phyloP scores from a whole-genome alignment of 2,888 invertebrate genomes.

The Adineta ricciae region DNA sequence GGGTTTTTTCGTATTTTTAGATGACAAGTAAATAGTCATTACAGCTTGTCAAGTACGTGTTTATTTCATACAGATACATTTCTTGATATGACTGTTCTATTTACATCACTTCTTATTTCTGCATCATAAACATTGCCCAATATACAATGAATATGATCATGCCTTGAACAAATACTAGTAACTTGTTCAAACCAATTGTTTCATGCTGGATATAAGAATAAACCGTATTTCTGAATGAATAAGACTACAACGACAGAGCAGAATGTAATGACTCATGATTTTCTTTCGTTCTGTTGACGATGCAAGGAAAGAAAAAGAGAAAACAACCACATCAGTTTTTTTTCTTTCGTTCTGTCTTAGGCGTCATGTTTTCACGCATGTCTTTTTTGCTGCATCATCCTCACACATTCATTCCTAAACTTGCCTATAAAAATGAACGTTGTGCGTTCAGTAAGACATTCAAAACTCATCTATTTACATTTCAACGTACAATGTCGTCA shows the following conservation, averaged over 20 bases:
- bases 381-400: not conserved
- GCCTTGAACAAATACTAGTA: too few relatives aligned
- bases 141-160: too few relatives aligned
- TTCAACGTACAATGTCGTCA: not conserved
- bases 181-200: too few relatives aligned
- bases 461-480: not conserved
- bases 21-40: too few relatives aligned
- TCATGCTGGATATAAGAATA: too few relatives aligned
- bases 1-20: too few relatives aligned
- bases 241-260: not conserved
- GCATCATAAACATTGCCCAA: too few relatives aligned
- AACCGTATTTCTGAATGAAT: too few relatives aligned
- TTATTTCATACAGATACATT: too few relatives aligned
- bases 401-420: not conserved
- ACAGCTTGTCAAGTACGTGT: too few relatives aligned
- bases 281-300: not conserved
- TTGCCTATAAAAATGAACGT: not conserved
- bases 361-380: not conserved
- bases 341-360: not conserved
- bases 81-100: too few relatives aligned
- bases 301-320: not conserved
- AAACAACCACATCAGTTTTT: not conserved
- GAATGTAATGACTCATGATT: not conserved
- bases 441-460: not conserved
- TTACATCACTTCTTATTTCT: too few relatives aligned